Conservation (phyloP, 2,113 vertebrate species). For the Trichechus manatus region DNA sequence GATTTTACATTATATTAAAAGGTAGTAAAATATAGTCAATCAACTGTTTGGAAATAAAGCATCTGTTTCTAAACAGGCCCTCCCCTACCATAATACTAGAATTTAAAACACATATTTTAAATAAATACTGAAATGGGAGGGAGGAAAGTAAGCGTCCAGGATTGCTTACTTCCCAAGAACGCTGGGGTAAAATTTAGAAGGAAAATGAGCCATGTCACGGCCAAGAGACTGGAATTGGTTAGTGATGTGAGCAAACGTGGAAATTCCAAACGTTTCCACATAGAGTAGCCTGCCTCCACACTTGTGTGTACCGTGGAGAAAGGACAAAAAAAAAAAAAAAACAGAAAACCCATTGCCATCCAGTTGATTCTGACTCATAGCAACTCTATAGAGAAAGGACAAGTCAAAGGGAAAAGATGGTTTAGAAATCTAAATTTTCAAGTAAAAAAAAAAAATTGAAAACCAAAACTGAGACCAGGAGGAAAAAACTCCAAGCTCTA, state of each 20-base stretch:
- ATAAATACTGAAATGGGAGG: neutral
- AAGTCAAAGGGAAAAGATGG: neutral
- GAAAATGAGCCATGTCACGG: neutral
- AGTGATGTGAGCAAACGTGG: neutral
- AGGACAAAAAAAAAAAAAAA: neutral
- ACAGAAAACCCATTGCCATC: too few relatives aligned
- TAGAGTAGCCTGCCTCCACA: neutral
- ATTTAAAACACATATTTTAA: constrained; percentile 19
- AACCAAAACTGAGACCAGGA: neutral
- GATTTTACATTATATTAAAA: neutral
- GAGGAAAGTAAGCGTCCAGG: neutral
- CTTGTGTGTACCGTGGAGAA: neutral
- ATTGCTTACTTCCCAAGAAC: constrained; percentile 1
- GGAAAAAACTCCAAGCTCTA: neutral
- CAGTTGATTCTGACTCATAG: too few relatives aligned
- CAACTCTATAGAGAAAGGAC: too few relatives aligned
- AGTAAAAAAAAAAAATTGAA: neutral
- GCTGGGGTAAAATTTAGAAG: neutral
- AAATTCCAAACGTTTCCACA: neutral
- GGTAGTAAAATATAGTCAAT: neutral
- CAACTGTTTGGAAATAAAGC: neutral
- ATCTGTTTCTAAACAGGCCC: neutral
- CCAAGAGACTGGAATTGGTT: neutral
- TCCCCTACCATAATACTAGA: neutral
- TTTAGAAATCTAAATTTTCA: neutral